A percentile compares a stretch with the other conserved stretches of the same genome.
Evolutionary conservation across 2,888 invertebrate genomes (phyloP).

Genomic region (Tetramorium bicarinatum): DNA sequence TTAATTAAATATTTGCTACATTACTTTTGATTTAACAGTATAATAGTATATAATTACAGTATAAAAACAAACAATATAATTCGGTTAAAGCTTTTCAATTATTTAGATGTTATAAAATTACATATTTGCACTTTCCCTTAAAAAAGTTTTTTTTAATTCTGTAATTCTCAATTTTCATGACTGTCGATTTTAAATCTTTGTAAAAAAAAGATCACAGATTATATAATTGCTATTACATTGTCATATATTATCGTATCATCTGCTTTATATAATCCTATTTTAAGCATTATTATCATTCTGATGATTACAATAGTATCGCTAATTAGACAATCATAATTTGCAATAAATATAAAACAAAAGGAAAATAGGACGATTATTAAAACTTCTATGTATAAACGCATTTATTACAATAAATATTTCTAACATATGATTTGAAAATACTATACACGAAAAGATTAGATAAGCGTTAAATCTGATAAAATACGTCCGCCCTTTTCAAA

Average conservation of each 20-base stretch:
- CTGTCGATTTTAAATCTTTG: background rate
- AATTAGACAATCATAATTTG: background rate
- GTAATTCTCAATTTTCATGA: background rate
- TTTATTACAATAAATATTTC: background rate
- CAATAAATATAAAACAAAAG: background rate
- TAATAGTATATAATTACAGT: background rate
- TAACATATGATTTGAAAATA: background rate
- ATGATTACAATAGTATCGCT: background rate
- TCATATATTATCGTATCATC: background rate
- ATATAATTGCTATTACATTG: background rate
- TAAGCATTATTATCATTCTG: background rate
- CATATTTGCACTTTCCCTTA: background rate
- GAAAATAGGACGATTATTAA: background rate
- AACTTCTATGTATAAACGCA: background rate
- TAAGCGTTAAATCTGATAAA: constrained; percentile 40
- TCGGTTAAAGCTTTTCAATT: background rate
- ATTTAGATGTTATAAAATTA: background rate
- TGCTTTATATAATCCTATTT: constrained; percentile 2
- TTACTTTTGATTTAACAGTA: background rate
- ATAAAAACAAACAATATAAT: background rate
- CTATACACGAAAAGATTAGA: constrained; percentile 9
- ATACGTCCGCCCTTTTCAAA: background rate
- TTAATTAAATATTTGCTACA: background rate
- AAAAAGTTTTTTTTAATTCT: background rate
- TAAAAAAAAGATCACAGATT: too few species aligned